Percentiles rank a stretch among this genome's conserved stretches.
phyloP scores from a whole-genome alignment of 2,888 invertebrate species.

The Sthenelais limicola region DNA sequence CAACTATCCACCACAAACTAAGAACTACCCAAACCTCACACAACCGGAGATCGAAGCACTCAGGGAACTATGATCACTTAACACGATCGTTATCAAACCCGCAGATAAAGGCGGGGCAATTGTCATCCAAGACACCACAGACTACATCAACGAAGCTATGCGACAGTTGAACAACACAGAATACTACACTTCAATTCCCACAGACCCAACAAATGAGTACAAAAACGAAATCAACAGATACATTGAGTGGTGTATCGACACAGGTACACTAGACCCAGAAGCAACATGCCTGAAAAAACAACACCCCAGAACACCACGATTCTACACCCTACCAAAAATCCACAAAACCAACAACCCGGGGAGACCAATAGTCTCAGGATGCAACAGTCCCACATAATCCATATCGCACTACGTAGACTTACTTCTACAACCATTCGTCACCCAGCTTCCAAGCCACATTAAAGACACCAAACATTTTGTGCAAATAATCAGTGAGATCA shows the following conservation, averaged over 20 bases:
- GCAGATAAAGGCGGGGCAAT: constrained; percentile 26
- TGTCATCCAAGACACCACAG: background rate
- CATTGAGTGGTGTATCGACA: background rate
- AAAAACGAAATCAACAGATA: background rate
- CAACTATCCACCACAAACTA: background rate
- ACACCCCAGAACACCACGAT: background rate
- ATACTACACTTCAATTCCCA: background rate
- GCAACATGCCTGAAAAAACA: background rate
- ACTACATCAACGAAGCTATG: background rate
- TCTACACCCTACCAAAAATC: constrained; percentile 10
- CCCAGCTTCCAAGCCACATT: background rate
- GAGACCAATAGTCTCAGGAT: constrained; percentile 13
- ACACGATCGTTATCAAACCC: background rate
- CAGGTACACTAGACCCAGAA: background rate
- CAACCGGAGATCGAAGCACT: background rate
- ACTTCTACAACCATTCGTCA: background rate
- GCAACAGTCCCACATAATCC: background rate
- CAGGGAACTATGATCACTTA: background rate
- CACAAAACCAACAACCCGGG: background rate
- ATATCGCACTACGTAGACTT: constrained; percentile 4
- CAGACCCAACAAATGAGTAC: background rate
- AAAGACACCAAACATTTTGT: constrained; percentile 3
- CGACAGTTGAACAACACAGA: background rate
- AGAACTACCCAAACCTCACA: background rate
- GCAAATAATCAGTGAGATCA: background rate